Base-by-base conservation (phyloP, 30 jellyfish, hydroid and myxozoan genomes). In the Pelagia noctiluca region DNA sequence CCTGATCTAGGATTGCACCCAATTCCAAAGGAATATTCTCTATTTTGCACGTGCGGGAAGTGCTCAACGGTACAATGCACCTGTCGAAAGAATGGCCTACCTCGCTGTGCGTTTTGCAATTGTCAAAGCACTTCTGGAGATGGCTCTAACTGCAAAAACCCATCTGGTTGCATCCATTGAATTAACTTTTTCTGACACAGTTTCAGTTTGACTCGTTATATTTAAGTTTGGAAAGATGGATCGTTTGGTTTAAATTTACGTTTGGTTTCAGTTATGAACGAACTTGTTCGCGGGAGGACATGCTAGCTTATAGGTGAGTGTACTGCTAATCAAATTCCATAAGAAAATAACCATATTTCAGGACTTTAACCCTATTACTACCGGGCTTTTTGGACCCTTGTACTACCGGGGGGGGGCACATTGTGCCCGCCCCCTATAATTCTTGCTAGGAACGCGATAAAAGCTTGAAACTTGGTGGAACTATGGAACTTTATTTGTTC, bases 1-100 rank as follows among this genome's bases (percentile, higher is more conserved):
- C 84, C 84, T 26, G 79, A 66, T 66, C 54, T 66, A 26, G 79
- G 79, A 66, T 66, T 66, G 54, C 79, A 26, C 79, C 79, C 79
- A 24, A 66, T 66, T 66, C 79, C 79, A 66, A 54, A 66, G 79
- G 54, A 66, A 32, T 66, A 66, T 66, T 66, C 61, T 1, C 63
- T 25, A 25, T 66, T 34, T 66, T 66, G 79, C 24, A 66, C 52
- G 61, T 26, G 79, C 22, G 79, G 54, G 54, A 66, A 66, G 79
- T 66, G 61, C 62, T 3, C 79, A 66, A 66, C 79, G 5, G 79
- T 66, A 1, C 24, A 54, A 25, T 66, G 79, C 54, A 66, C 61
- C 16, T 66, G 79, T 66, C 61, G 79, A 66, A 66, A 24, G 61
- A 66, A 66, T 66, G 54, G 79, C 79, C 61, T 66, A 66, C 79